Percentiles rank a stretch among this genome's conserved stretches.
Evolutionary conservation across 2,888 invertebrate genomes (phyloP).

Genomic region (Drosophila pseudotalamancana): DNA sequence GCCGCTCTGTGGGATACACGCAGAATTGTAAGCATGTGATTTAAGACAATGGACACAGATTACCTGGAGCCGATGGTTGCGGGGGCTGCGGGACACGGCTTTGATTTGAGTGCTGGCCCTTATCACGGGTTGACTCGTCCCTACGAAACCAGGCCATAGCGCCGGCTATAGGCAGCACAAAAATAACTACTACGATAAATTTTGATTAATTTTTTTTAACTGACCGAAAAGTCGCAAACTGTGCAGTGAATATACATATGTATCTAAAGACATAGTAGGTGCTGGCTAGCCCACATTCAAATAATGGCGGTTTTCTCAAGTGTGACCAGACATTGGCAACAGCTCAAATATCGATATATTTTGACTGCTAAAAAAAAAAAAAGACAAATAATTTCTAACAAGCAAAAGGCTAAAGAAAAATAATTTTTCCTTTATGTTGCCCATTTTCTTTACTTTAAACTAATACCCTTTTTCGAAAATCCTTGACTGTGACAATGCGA

Average conservation of each 20-base stretch:
- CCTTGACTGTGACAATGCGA: not conserved
- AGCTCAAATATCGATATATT: slow-evolving; percentile 7
- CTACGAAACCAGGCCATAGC: slow-evolving; percentile 32
- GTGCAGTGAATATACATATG: not conserved
- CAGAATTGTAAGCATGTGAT: not conserved
- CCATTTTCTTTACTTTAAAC: not conserved
- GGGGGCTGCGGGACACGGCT: not conserved
- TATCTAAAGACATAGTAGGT: not conserved
- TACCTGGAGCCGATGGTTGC: not conserved
- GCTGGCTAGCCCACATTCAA: not conserved
- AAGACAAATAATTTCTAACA: too few relatives aligned
- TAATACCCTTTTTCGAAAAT: not conserved
- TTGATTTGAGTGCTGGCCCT: not conserved
- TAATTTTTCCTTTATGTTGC: not conserved
- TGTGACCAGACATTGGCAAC: not conserved
- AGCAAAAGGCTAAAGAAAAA: not conserved
- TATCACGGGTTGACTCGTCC: not conserved
- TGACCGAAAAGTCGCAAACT: slow-evolving; percentile 16
- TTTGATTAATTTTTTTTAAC: slow-evolving; percentile 13
- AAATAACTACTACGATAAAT: slow-evolving; percentile 14
- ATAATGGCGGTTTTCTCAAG: not conserved
- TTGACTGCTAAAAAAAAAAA: not conserved
- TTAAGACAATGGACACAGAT: not conserved
- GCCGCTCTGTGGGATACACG: slow-evolving; percentile 1
- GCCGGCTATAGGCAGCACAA: slow-evolving; percentile 2